Evolutionary conservation across 2,113 vertebrate genomes (phyloP), one percentile per base, ranked within the genome.

Genomic region (Euleptes europaea): DNA sequence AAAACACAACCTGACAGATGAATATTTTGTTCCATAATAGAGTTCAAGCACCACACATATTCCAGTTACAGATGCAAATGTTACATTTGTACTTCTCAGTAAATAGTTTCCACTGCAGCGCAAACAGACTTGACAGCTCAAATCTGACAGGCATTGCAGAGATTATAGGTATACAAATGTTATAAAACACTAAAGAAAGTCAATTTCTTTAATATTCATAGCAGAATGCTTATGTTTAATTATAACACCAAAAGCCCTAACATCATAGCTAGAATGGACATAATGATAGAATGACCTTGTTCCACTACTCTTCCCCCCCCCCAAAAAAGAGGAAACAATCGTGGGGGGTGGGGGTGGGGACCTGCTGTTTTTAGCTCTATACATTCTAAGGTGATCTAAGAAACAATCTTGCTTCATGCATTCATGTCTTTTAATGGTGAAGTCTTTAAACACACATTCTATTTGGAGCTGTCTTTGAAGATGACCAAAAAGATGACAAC

Each of bases 61-160:
- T 74, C 84, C 83, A 89, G 47, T 91, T 92, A 84, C 49, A 82
- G 33, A 91, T 89, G 84, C 90, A 93, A 94, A 93, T 91, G 85
- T 83, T 91, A 88, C 87, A 92, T 91, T 95, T 94, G 66, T 87
- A 74, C 0, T 40, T 90, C 89, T 90, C 81, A 88, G 85, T 91
- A 94, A 94, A 95, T 92, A 90, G 80, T 87, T 93, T 88, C 89
- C 73, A 69, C 76, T 92, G 86, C 74, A 92, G 33, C 80, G 54
- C 89, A 95, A 95, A 93, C 70, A 94, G 72, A 79, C 69, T 84
- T 91, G 90, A 84, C 80, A 92, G 80, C 82, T 93, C 67, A 85
- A 93, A 88, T 89, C 75, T 92, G 54, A 84, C 86, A 89, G 5
- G 11, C 91, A 78, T 88, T 89, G 74, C 79, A 90, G 54, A 79